Evolutionary conservation across 2,888 invertebrate species (phyloP).

Genomic region (Parnassius mnemosyne): DNA sequence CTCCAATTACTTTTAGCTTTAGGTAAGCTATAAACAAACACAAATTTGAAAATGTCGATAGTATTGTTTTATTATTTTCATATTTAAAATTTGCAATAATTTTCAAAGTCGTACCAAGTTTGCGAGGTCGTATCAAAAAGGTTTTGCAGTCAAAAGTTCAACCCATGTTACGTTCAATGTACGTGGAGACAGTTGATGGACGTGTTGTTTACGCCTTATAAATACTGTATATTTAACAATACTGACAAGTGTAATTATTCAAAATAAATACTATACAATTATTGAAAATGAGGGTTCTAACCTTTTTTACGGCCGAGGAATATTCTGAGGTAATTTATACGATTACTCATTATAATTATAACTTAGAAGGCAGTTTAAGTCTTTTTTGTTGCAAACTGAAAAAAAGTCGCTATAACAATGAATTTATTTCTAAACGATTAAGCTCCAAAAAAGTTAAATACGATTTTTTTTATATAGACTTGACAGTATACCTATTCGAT

Average conservation of each 20-base stretch:
- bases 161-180: slow-evolving; percentile 26
- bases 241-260: slow-evolving; percentile 25
- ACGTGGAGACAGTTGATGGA: slow-evolving; percentile 26
- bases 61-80: slow-evolving; percentile 17
- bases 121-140: slow-evolving; percentile 21
- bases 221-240: slow-evolving; percentile 22
- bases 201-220: slow-evolving; percentile 19
- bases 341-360: no score
- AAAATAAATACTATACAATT: slow-evolving; percentile 12
- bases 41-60: slow-evolving; percentile 13
- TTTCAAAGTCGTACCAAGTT: slow-evolving; percentile 25
- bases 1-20: no score
- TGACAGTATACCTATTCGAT: no score
- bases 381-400: no score
- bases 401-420: no score
- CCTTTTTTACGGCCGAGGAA: no score
- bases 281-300: no score
- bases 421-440: no score
- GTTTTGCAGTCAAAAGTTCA: slow-evolving; percentile 16
- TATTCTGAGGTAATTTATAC: no score
- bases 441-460: no score
- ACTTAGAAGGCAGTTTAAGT: no score
- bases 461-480: no score
- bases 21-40: slow-evolving; percentile 1
- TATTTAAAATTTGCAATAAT: slow-evolving; percentile 16